Evolutionary conservation across 1,140 invertebrate species (phyloP).

Genomic region (Bombyx mori): DNA sequence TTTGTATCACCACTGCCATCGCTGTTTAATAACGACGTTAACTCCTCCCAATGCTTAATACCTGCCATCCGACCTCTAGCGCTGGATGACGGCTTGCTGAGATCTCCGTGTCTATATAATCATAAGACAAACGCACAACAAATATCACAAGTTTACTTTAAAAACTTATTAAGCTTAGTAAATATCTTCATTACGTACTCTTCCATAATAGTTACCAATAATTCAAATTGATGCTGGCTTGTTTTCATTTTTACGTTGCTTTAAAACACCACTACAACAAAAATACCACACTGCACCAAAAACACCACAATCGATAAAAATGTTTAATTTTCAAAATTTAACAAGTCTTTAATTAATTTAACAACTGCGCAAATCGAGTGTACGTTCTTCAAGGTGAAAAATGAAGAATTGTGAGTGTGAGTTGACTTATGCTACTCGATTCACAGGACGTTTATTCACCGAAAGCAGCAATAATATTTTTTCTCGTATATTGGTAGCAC

Average conservation of each 20-base stretch:
- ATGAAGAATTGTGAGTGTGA: too few relatives aligned
- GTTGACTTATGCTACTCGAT: too few relatives aligned
- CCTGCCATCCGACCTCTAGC: constrained; percentile 5
- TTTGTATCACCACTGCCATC: constrained; percentile 13
- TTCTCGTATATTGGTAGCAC: too few relatives aligned
- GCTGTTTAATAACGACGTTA: constrained; percentile 9
- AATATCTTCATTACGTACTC: constrained; percentile 1
- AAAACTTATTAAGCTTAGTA: constrained; percentile 1
- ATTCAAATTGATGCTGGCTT: constrained; percentile 1
- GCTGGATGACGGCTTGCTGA: constrained; percentile 10
- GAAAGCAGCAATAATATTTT: too few relatives aligned
- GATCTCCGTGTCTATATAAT: constrained; percentile 15
- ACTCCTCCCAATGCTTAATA: constrained; percentile 9
- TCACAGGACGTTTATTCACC: too few relatives aligned
- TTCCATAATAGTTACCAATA: constrained; percentile 6
- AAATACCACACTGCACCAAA: too few relatives aligned
- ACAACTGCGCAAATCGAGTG: too few relatives aligned
- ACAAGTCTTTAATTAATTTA: too few relatives aligned
- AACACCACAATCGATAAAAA: too few relatives aligned
- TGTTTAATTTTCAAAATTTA: too few relatives aligned
- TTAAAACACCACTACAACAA: too few relatives aligned
- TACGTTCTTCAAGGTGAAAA: too few relatives aligned
- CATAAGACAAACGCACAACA: constrained; percentile 2
- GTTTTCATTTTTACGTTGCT: constrained; percentile 1
- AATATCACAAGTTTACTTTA: background rate